Evolutionary conservation across 2,113 vertebrate species (phyloP).

Genomic region (Blennius ocellaris): DNA sequence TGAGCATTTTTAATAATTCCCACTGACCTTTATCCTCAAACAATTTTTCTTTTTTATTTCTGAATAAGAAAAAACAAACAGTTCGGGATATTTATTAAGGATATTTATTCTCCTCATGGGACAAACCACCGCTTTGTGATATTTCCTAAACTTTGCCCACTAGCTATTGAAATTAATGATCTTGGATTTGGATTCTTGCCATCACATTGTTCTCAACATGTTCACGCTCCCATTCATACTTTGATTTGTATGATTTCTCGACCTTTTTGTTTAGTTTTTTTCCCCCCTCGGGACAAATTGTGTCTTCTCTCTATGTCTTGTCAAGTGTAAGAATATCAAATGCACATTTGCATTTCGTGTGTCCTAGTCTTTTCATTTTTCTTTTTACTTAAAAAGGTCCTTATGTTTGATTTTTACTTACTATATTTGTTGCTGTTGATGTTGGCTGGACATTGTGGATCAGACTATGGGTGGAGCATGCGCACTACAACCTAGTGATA

Average conservation of each 20-base stretch:
- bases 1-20: neutral
- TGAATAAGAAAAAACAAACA: neutral
- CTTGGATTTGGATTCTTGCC: slow-evolving; percentile 1
- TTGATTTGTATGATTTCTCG: slow-evolving; percentile 18
- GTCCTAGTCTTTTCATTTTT: neutral
- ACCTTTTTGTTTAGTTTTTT: slow-evolving; percentile 8
- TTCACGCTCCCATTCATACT: slow-evolving; percentile 1
- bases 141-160: neutral
- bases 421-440: no score
- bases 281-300: slow-evolving; percentile 4
- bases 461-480: no score
- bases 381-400: neutral
- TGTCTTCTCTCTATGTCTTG: neutral
- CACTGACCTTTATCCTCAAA: neutral
- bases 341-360: neutral
- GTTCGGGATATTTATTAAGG: neutral
- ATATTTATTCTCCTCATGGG: neutral
- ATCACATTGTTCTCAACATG: neutral
- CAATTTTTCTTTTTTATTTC: neutral
- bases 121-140: slow-evolving; percentile 2
- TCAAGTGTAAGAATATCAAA: neutral
- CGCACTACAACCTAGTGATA: no score
- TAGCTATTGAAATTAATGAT: slow-evolving; percentile 3
- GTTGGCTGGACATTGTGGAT: no score
- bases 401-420: no score